A percentile compares a stretch with the other conserved stretches of the same genome.
These are phyloP conservation scores for Tenebrosternarchus preto DNA, from an alignment of 2,113 vertebrate genomes.

Conservation along the genomic window DNA sequence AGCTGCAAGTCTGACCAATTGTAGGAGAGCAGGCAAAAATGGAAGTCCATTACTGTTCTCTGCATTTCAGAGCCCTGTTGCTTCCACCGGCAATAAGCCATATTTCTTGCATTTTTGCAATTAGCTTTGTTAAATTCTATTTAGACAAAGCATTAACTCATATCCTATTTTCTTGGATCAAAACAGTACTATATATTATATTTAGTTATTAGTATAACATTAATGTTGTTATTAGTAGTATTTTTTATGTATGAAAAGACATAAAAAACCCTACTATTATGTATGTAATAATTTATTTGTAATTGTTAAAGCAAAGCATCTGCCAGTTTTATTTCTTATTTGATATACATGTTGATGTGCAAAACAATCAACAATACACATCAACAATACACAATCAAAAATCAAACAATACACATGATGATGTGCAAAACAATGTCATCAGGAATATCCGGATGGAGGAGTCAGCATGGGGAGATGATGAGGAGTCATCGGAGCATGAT, in stretches of 20 bases:
- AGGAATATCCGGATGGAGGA: constrained; percentile 81
- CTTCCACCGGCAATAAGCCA: background rate
- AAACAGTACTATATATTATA: background rate
- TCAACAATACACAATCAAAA: no score
- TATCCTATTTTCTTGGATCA: background rate
- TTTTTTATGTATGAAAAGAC: background rate
- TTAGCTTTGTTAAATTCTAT: background rate
- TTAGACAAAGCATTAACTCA: background rate
- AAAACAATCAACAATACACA: no score
- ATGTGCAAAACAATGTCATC: background rate
- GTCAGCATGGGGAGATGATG: constrained; percentile 83
- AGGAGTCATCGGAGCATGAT: constrained; percentile 76
- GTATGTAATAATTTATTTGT: no score
- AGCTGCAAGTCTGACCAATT: constrained; percentile 35
- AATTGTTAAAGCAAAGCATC: no score
- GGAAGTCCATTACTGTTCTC: constrained; percentile 1
- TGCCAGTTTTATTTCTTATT: background rate
- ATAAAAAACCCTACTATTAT: no score
- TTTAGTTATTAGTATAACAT: background rate
- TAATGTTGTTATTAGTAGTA: background rate
- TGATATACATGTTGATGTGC: background rate
- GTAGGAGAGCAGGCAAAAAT: constrained; percentile 2
- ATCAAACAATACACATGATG: background rate
- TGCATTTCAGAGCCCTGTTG: constrained; percentile 35
- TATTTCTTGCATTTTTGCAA: background rate